Conservation (phyloP, 2,113 vertebrate species). For the Zeus faber region DNA sequence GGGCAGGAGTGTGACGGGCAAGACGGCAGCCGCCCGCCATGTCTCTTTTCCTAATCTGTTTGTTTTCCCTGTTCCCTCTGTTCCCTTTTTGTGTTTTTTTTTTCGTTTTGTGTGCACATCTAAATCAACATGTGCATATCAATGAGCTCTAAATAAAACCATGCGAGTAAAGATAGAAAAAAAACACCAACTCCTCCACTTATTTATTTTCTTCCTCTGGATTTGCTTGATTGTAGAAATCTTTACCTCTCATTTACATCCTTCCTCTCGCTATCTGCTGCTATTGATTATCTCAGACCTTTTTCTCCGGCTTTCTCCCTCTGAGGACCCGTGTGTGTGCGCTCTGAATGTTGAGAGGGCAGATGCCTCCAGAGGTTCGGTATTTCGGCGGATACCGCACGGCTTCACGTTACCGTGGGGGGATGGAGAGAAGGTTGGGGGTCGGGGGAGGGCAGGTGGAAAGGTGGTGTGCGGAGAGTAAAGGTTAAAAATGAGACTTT, state of each 20-base stretch:
- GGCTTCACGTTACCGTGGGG: slow-evolving; percentile 49
- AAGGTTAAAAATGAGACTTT: too few relatives aligned
- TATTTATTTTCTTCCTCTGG: slow-evolving; percentile 26
- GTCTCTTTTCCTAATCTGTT: too few relatives aligned
- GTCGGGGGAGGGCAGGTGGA: slow-evolving; percentile 11
- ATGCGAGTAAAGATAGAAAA: slow-evolving; percentile 12
- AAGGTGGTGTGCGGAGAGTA: too few relatives aligned
- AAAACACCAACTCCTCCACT: slow-evolving; percentile 12
- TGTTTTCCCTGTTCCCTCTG: too few relatives aligned
- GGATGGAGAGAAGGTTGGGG: slow-evolving; percentile 33
- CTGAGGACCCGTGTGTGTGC: slow-evolving; percentile 23
- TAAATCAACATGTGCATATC: slow-evolving; percentile 32
- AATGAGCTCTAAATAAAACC: slow-evolving; percentile 16
- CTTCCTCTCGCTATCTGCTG: slow-evolving; percentile 32
- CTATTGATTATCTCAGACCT: slow-evolving; percentile 59
- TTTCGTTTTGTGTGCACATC: slow-evolving; percentile 18
- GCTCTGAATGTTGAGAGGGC: slow-evolving; percentile 61
- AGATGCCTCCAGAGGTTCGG: slow-evolving; percentile 60
- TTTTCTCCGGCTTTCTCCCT: slow-evolving; percentile 19
- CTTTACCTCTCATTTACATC: slow-evolving; percentile 37
- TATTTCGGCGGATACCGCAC: slow-evolving; percentile 57
- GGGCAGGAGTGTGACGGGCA: too few relatives aligned
- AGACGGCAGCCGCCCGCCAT: too few relatives aligned
- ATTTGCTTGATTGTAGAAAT: slow-evolving; percentile 45
- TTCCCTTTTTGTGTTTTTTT: too few relatives aligned